Evolutionary conservation across 1,140 invertebrate species (phyloP).

Genomic region (Chymomyza costata): DNA sequence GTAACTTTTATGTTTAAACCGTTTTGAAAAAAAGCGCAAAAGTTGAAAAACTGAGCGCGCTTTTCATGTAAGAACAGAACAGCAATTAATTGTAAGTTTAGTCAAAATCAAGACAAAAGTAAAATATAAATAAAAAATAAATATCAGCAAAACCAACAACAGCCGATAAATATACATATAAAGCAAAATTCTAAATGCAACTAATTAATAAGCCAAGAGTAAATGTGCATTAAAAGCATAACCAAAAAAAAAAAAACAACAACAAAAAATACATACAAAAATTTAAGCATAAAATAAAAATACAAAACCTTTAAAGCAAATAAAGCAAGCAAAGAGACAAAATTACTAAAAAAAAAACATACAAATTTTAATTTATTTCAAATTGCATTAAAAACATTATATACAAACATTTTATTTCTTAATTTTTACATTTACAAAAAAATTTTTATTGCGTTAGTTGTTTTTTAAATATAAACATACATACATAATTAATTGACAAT

Average conservation of each 20-base stretch:
- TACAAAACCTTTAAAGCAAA: too few species aligned
- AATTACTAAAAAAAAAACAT: too few species aligned
- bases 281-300: conserved; percentile 17
- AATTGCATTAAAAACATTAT: conserved; percentile 22
- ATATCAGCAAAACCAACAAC: conserved; percentile 30
- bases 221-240: conserved; percentile 48
- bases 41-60: conserved; percentile 8
- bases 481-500: conserved; percentile 54
- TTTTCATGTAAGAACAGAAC: conserved; percentile 63
- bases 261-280: conserved; percentile 11
- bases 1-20: conserved; percentile 56
- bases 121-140: conserved; percentile 31
- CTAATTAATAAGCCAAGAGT: conserved; percentile 53
- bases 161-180: conserved; percentile 16
- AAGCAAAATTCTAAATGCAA: conserved; percentile 50
- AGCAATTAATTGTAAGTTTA: conserved; percentile 73
- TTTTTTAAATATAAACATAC: conserved; percentile 47
- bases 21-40: conserved; percentile 41
- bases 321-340: conserved; percentile 1
- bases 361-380: conserved; percentile 23
- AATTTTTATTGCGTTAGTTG: conserved; percentile 51
- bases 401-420: too few species aligned
- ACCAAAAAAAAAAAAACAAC: conserved; percentile 38
- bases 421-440: too few species aligned
- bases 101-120: conserved; percentile 64